phyloP scores from a whole-genome alignment of 1,140 invertebrate genomes.

The Sweltsa coloradensis region DNA sequence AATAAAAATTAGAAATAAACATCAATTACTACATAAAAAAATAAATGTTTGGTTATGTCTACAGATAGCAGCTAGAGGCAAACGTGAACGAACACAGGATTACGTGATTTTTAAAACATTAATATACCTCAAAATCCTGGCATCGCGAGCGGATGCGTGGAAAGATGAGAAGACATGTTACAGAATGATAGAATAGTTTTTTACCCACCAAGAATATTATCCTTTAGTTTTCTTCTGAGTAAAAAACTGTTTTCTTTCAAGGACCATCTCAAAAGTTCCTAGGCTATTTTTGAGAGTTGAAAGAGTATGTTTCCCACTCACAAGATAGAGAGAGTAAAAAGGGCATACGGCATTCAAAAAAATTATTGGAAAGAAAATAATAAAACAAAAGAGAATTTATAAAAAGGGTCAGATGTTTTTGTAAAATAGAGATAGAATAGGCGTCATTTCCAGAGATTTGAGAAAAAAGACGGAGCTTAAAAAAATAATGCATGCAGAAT shows the following conservation, averaged over 20 bases:
- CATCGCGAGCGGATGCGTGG: constrained; percentile 22
- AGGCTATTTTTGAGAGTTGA: constrained; percentile 32
- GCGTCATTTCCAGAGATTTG: constrained; percentile 11
- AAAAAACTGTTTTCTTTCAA: too few relatives aligned
- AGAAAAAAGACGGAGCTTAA: constrained; percentile 13
- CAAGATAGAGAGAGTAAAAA: constrained; percentile 14
- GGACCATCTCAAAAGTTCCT: constrained; percentile 97
- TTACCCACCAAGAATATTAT: constrained; percentile 9
- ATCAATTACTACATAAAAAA: constrained; percentile 16
- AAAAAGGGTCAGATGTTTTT: constrained; percentile 22
- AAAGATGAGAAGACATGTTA: constrained; percentile 35
- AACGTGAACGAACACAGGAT: constrained; percentile 8
- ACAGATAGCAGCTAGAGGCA: neutral
- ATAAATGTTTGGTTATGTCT: constrained; percentile 12
- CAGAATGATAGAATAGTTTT: constrained; percentile 14
- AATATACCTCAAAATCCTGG: constrained; percentile 58
- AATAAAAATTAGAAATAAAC: constrained; percentile 9
- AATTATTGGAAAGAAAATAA: constrained; percentile 19
- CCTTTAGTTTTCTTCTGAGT: neutral
- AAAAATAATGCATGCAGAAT: constrained; percentile 14
- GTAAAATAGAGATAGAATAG: constrained; percentile 8
- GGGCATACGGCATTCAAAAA: constrained; percentile 17
- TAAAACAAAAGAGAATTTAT: constrained; percentile 26
- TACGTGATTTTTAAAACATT: neutral
- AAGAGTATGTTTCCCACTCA: constrained; percentile 11